Percentiles rank a stretch among this genome's conserved stretches.
Conservation (phyloP, 2,113 vertebrate species). For the Sturnus vulgaris region DNA sequence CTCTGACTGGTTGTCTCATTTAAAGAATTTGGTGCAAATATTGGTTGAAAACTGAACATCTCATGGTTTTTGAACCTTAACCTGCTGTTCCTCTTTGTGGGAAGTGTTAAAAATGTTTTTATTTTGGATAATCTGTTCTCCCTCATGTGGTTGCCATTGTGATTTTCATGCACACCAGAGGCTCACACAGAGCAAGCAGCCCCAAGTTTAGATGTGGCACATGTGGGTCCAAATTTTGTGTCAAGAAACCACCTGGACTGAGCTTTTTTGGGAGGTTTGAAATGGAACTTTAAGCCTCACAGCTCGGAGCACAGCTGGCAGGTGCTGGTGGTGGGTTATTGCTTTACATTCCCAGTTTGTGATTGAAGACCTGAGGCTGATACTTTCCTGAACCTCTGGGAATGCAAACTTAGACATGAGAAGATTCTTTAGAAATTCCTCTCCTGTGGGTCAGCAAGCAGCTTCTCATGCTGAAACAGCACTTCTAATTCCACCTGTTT, state of each 20-base stretch:
- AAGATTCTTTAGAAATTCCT: background rate
- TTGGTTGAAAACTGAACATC: slow-evolving; percentile 24
- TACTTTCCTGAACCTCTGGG: background rate
- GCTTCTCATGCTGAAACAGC: background rate
- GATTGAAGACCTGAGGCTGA: background rate
- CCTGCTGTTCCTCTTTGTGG: background rate
- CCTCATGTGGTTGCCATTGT: background rate
- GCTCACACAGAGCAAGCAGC: background rate
- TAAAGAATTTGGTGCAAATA: slow-evolving; percentile 8
- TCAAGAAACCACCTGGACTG: background rate
- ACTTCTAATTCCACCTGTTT: background rate
- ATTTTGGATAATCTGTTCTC: background rate
- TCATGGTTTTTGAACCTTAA: background rate
- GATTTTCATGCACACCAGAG: background rate
- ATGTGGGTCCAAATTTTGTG: background rate
- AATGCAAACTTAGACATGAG: background rate
- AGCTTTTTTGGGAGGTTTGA: background rate
- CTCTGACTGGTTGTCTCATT: background rate
- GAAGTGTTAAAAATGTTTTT: background rate
- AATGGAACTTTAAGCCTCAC: background rate
- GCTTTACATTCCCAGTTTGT: background rate
- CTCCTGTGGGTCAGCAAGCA: background rate
- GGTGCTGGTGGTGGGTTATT: background rate
- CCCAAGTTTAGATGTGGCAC: background rate
- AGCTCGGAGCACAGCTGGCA: background rate